phyloP scores from a whole-genome alignment of 2,888 invertebrate genomes.

The Blera fallax region DNA sequence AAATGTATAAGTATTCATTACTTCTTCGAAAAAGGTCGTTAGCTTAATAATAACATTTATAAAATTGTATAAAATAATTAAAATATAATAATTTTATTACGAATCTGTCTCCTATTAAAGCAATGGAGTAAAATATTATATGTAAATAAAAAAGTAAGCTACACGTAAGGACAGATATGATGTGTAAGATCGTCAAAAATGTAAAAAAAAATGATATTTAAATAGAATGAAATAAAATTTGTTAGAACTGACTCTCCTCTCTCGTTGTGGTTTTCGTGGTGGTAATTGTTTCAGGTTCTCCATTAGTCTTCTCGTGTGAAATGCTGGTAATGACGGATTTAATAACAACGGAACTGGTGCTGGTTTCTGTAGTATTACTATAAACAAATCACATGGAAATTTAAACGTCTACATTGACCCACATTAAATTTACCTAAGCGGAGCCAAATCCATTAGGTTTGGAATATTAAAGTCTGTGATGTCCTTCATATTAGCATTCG shows the following conservation, averaged over 20 bases:
- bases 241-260: slow-evolving; percentile 81
- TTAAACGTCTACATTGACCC: not conserved
- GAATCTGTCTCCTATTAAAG: slow-evolving; percentile 5
- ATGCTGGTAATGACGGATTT: slow-evolving; percentile 81
- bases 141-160: slow-evolving; percentile 30
- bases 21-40: not conserved
- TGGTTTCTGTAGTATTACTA: slow-evolving; percentile 80
- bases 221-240: slow-evolving; percentile 36
- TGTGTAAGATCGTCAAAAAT: slow-evolving; percentile 56
- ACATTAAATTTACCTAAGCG: slow-evolving; percentile 76
- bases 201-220: slow-evolving; percentile 52
- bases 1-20: not conserved
- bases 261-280: slow-evolving; percentile 78
- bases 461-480: slow-evolving; percentile 79
- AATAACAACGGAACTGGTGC: slow-evolving; percentile 81
- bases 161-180: slow-evolving; percentile 37
- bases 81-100: slow-evolving; percentile 13
- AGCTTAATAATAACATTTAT: slow-evolving; percentile 8
- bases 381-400: not conserved
- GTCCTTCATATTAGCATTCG: slow-evolving; percentile 80
- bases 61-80: slow-evolving; percentile 2
- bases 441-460: slow-evolving; percentile 79
- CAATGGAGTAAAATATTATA: slow-evolving; percentile 8
- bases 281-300: slow-evolving; percentile 78
- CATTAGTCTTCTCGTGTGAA: slow-evolving; percentile 80